Percentiles rank a stretch among this genome's conserved stretches.
phyloP scores from a whole-genome alignment of 2,888 invertebrate species.

The Leptopilina syphax region DNA sequence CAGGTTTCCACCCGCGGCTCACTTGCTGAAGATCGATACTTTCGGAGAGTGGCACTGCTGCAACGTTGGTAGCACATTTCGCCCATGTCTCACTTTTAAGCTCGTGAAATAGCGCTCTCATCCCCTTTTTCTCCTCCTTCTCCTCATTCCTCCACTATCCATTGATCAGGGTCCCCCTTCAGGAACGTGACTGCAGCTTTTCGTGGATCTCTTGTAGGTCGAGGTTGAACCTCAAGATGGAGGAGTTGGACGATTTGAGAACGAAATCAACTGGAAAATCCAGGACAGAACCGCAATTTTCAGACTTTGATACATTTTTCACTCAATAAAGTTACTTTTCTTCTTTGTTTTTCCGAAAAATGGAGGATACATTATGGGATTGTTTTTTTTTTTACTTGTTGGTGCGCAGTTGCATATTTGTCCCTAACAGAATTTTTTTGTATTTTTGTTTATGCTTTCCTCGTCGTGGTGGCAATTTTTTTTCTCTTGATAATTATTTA shows the following conservation, averaged over 20 bases:
- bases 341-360: not conserved
- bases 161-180: constrained; percentile 45
- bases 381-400: too few relatives aligned
- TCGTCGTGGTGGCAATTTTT: too few relatives aligned
- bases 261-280: constrained; percentile 13
- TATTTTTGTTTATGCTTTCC: too few relatives aligned
- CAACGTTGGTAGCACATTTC: constrained; percentile 51
- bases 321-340: not conserved
- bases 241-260: not conserved
- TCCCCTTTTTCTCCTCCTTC: not conserved
- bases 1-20: not conserved
- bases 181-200: constrained; percentile 27
- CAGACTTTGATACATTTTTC: constrained; percentile 27
- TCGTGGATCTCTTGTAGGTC: constrained; percentile 3
- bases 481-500: too few relatives aligned
- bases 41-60: constrained; percentile 52
- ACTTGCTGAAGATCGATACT: constrained; percentile 48
- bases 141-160: not conserved
- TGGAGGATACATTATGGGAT: too few relatives aligned
- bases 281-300: constrained; percentile 14
- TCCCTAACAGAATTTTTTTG: too few relatives aligned
- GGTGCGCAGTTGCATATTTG: too few relatives aligned
- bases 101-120: constrained; percentile 50
- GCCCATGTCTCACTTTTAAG: constrained; percentile 55
- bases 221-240: constrained; percentile 22